Percentiles rank a stretch among this genome's conserved stretches.
phyloP scores from a whole-genome alignment of 92 coral and sea anemone species.

The Heliopora coerulea region DNA sequence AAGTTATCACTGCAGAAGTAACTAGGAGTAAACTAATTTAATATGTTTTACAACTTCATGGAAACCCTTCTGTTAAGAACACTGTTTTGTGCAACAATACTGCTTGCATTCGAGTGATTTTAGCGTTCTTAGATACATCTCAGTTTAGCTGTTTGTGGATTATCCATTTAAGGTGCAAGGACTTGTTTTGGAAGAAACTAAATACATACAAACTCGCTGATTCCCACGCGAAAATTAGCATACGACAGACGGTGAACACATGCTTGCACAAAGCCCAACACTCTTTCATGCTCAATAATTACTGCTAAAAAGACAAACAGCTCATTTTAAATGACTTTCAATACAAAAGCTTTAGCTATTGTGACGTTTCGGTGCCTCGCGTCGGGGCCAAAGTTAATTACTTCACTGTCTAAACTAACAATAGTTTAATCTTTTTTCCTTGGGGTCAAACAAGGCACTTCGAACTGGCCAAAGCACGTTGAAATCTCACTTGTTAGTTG shows the following conservation, averaged over 20 bases:
- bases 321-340: slow-evolving; percentile 17
- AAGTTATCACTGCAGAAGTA: too few species aligned
- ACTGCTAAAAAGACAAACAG: slow-evolving; percentile 15
- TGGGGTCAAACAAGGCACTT: too few species aligned
- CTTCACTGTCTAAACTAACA: too few species aligned
- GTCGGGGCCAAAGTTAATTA: background rate
- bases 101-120: too few species aligned
- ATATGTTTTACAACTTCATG: too few species aligned
- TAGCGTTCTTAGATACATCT: background rate
- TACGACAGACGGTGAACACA: slow-evolving; percentile 39
- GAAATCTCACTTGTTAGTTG: too few species aligned
- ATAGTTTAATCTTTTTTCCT: too few species aligned
- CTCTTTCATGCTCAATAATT: background rate
- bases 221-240: slow-evolving; percentile 35
- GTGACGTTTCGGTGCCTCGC: background rate
- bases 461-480: too few species aligned
- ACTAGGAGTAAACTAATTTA: too few species aligned
- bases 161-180: background rate
- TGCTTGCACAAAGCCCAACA: background rate
- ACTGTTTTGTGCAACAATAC: too few species aligned
- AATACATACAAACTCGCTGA: slow-evolving; percentile 14
- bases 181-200: background rate
- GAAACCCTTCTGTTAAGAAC: too few species aligned
- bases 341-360: slow-evolving; percentile 12
- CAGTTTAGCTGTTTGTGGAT: background rate